Percentiles rank a stretch among this genome's conserved stretches.
Conservation (phyloP, 1,140 invertebrate genomes). For the Limonius californicus region DNA sequence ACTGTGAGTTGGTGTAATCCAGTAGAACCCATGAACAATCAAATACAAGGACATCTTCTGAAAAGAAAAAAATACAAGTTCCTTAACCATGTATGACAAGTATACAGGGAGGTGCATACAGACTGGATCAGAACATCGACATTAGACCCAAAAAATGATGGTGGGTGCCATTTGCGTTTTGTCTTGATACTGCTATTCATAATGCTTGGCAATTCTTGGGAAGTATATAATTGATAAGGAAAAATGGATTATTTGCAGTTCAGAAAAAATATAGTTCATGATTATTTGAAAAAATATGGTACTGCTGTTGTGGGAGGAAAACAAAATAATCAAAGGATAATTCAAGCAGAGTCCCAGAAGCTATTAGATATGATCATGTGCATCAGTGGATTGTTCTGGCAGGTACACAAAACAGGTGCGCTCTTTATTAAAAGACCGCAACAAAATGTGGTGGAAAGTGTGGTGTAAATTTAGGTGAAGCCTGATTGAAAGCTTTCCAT, state of each 20-base stretch:
- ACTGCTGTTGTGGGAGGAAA: background rate
- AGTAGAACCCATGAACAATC: background rate
- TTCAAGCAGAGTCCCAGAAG: too few species aligned
- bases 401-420: too few species aligned
- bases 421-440: too few species aligned
- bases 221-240: background rate
- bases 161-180: conserved; percentile 37
- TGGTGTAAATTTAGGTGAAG: too few species aligned
- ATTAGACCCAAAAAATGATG: conserved; percentile 35
- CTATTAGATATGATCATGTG: too few species aligned
- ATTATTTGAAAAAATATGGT: conserved; percentile 18
- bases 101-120: conserved; percentile 41
- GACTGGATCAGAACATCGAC: conserved; percentile 32
- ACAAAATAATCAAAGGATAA: too few species aligned
- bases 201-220: conserved; percentile 20
- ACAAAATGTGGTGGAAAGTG: too few species aligned
- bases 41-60: background rate
- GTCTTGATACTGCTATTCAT: conserved; percentile 31
- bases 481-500: too few species aligned
- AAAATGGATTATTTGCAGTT: conserved; percentile 25
- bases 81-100: conserved; percentile 35
- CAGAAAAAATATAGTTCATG: conserved; percentile 12
- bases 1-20: background rate
- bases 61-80: conserved; percentile 29
- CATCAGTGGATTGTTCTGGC: too few species aligned